Percentiles rank a stretch among this genome's conserved stretches.
Conservation (phyloP, 92 coral and sea anemone genomes). For the Muricea muricata region DNA sequence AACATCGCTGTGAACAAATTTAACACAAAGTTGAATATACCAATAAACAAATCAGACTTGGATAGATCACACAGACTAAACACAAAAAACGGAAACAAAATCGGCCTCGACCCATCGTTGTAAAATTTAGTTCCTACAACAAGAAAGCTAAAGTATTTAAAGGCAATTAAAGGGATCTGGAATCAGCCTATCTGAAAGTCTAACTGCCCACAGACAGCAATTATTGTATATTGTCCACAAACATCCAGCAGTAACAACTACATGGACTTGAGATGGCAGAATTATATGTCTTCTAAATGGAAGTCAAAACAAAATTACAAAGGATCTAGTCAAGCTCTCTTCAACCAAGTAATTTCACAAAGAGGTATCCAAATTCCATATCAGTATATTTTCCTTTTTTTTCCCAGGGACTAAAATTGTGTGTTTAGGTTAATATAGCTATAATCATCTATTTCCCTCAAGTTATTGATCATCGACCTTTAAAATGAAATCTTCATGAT, state of each 20-base stretch:
- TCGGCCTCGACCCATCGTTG: slow-evolving; percentile 40
- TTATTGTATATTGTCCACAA: slow-evolving; percentile 18
- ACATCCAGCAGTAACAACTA: slow-evolving; percentile 29
- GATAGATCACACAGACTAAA: slow-evolving; percentile 43
- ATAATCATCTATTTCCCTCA: too few species aligned
- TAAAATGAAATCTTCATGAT: too few species aligned
- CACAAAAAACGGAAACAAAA: not conserved
- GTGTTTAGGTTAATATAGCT: too few species aligned
- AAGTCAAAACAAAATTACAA: not conserved
- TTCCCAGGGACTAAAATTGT: too few species aligned
- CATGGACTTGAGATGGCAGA: slow-evolving; percentile 58
- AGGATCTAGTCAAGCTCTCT: slow-evolving; percentile 10
- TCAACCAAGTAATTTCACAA: not conserved
- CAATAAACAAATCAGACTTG: slow-evolving; percentile 20
- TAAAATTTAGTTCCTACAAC: slow-evolving; percentile 46
- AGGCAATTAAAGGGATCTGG: not conserved
- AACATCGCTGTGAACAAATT: slow-evolving; percentile 8
- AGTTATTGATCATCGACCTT: slow-evolving; percentile 7
- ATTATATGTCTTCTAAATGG: slow-evolving; percentile 13
- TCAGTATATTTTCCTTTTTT: too few species aligned
- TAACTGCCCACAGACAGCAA: slow-evolving; percentile 37
- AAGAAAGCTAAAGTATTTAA: slow-evolving; percentile 23
- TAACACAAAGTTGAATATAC: slow-evolving; percentile 32
- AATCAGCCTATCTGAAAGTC: not conserved
- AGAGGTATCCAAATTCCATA: too few species aligned